A percentile compares a stretch with the other conserved stretches of the same genome.
Evolutionary conservation across 2,797 vertebrate genomes (phyloP).

Genomic region (Gorsachius magnificus): DNA sequence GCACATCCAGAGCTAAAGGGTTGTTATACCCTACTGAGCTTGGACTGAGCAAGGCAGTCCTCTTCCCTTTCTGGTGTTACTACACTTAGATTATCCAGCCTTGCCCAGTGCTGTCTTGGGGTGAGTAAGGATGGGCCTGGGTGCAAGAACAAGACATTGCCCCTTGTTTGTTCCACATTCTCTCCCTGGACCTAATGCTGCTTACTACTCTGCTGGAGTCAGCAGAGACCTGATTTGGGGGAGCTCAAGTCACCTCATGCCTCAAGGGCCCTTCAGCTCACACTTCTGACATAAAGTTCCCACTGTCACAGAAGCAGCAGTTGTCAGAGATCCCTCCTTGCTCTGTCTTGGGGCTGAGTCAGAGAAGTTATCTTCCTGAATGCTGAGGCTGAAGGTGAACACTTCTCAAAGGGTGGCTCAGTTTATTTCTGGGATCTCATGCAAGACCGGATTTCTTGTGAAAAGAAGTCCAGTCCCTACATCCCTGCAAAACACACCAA

Average conservation of each 20-base stretch:
- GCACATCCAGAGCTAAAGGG: background rate
- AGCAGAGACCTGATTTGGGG: background rate
- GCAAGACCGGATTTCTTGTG: background rate
- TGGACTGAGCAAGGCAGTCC: background rate
- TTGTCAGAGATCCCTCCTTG: background rate
- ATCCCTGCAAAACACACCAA: background rate
- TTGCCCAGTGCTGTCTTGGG: background rate
- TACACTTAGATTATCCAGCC: background rate
- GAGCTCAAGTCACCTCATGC: background rate
- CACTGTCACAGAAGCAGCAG: background rate
- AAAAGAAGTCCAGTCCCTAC: background rate
- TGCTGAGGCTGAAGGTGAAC: background rate
- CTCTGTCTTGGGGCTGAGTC: background rate
- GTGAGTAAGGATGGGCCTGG: background rate
- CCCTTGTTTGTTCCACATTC: background rate
- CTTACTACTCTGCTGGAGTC: background rate
- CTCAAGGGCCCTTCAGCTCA: background rate
- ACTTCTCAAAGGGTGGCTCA: background rate
- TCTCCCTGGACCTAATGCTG: background rate
- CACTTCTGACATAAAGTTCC: background rate
- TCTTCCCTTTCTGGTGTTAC: background rate
- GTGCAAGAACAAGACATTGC: background rate
- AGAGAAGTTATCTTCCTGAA: background rate
- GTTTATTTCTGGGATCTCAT: background rate
- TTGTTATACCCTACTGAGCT: background rate